A percentile compares a stretch with the other conserved stretches of the same genome.
These are phyloP conservation scores for Cephalopterus ornatus DNA, from an alignment of 2,113 vertebrate genomes.

Conservation along the genomic window DNA sequence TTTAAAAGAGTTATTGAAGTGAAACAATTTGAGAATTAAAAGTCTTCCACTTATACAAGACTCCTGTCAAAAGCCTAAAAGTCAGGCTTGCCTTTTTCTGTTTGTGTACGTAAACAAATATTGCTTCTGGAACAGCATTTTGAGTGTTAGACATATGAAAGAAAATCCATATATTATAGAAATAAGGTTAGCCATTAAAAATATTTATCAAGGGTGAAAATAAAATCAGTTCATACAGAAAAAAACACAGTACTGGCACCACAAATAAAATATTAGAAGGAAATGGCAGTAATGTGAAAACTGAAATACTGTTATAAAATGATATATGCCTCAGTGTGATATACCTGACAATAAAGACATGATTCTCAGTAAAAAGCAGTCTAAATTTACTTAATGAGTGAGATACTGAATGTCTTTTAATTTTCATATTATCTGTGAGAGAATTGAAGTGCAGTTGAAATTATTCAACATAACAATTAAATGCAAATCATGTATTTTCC, in stretches of 20 bases:
- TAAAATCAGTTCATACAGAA: conserved; percentile 46
- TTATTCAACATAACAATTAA: not conserved
- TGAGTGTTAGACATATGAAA: conserved; percentile 39
- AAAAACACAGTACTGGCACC: conserved; percentile 19
- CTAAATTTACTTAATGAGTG: not conserved
- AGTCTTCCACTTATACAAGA: conserved; percentile 99
- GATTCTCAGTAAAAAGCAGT: not conserved
- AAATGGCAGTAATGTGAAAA: conserved; percentile 29
- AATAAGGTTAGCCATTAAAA: conserved; percentile 53
- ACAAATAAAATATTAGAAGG: conserved; percentile 24
- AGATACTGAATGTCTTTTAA: not conserved
- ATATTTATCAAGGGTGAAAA: conserved; percentile 57
- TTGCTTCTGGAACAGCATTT: conserved; percentile 69
- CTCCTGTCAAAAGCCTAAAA: conserved; percentile 96
- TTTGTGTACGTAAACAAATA: conserved; percentile 71
- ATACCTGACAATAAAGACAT: not conserved
- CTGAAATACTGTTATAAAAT: not conserved
- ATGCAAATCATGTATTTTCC: not conserved
- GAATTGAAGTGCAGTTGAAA: not conserved
- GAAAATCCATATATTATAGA: conserved; percentile 52
- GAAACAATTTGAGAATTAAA: conserved; percentile 99
- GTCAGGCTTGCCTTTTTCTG: conserved; percentile 77
- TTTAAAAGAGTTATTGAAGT: conserved; percentile 99
- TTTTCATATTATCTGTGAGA: not conserved
- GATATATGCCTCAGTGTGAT: not conserved